Base-by-base conservation (phyloP, 2,888 invertebrate species). In the Mamestra brassicae region DNA sequence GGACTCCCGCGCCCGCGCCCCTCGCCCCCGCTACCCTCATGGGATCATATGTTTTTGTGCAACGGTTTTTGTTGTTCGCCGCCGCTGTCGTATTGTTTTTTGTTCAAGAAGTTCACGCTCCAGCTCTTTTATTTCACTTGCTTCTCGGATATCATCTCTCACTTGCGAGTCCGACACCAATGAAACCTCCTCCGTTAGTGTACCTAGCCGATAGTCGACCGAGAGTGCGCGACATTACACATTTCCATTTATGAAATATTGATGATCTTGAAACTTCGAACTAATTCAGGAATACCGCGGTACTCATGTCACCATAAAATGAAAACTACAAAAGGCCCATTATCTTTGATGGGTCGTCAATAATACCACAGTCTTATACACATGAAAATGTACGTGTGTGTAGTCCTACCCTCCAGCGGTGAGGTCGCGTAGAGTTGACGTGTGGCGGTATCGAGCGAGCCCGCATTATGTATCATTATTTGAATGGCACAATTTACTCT, bases 21-120 rank as follows among this genome's bases (percentile, higher is more conserved):
- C 71, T 78, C 52, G 62, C 87, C 83, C 93, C 94, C 94, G 87
- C 90, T 90, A 92, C 94, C 95, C 95, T 94, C 95, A 93, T 94
- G 94, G 95, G 96, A 96, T 96, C 96, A 96, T 96, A 96, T 96
- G 96, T 96, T 96, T 96, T 96, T 96, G 94, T 96, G 95, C 96
- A 96, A 96, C 96, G 96, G 96, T 96, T 96, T 96, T 96, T 96
- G 96, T 96, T 95, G 95, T 96, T 96, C 93, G 93, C 96, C 96
- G 95, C 95, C 94, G 94, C 93, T 90, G 91, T 94, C 93, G 92
- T 92, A 90, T 95, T 93, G 90, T 95, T 96, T 94, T 95, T 95
- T 95, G 90, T 91, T 92, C 84, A 92, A 90, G 89, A 91, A 94
- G 92, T 96, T 95, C 95, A 96, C 95, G 95, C 95, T 95, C 92